Evolutionary conservation across 2,888 invertebrate species (phyloP), one percentile per base, ranked within the genome.

Genomic region (Pasiphila rectangulata): DNA sequence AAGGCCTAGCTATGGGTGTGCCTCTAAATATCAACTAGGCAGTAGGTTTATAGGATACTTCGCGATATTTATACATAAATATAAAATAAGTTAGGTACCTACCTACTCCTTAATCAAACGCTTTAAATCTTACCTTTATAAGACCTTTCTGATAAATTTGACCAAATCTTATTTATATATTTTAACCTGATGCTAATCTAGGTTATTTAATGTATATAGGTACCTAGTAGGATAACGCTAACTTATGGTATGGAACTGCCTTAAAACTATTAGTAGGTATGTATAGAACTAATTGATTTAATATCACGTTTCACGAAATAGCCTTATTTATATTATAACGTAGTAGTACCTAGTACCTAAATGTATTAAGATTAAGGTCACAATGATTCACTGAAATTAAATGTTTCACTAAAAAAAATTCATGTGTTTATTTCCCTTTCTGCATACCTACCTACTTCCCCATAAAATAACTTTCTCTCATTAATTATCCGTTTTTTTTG

Each of bases 251-350:
- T 75, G 73, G 79, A 80, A 85, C 83, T 86, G 84, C 86, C 86
- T 86, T 87, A 86, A n/a, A 69, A 56, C 45, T 80, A 79, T n/a
- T n/a, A 79, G 23, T 20, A 51, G 38, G 43, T 53, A 36, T 2
- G 10, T 39, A 39, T 34, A 41, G 12, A 17, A 41, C 35, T 12
- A 48, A 45, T 12, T 32, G 16, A 4, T 12, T 19, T 17, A 35
- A 25, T 42, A 42, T 47, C 84, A 85, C 85, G 70, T 82, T 72
- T 81, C 86, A 87, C 87, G 69, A 72, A 70, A 79, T 78, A 85
- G 87, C 87, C 87, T 87, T 87, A 87, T 87, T 87, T 86, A 86
- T 84, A 87, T 84, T 75, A 72, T 82, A 81, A 75, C 59, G 50
- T 61, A 64, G 64, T 64, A 56, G 1, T 12, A 63, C n/a, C n/a